Evolutionary conservation across 2,888 invertebrate species (phyloP), one percentile per base, ranked within the genome.

Genomic region (Timema cristinae): DNA sequence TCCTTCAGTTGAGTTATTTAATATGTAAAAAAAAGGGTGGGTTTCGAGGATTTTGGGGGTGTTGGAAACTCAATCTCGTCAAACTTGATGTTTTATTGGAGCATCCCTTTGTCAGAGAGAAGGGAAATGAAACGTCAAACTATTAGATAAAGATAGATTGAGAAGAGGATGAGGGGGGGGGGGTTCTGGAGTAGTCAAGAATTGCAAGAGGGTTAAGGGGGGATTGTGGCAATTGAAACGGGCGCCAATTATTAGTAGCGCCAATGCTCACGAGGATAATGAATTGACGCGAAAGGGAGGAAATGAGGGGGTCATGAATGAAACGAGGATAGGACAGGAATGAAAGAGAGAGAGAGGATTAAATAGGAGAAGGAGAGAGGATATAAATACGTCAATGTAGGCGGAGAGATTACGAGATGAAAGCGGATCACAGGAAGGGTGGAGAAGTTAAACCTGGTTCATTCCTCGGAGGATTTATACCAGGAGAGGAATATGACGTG

Each of bases 291-390:
- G n/a, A n/a, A 54, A 54, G 2, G n/a, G n/a, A n/a, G n/a, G n/a
- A n/a, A 54, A 54, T 11, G n/a, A 54, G 54, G 1, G n/a, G 1
- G n/a, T 13, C 13, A 54, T 13, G 54, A 54, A 54, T 11, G n/a
- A 54, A n/a, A 54, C 11, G 54, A 54, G n/a, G 54, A 54, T 13
- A n/a, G n/a, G n/a, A n/a, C 11, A 54, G 54, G 1, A 54, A n/a
- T 13, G n/a, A n/a, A 54, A 54, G 54, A 54, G n/a, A n/a, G n/a
- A 54, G 54, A 54, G n/a, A n/a, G n/a, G 4, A n/a, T 13, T 13
- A n/a, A 54, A 54, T 1, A 54, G n/a, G 54, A 54, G n/a, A n/a
- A 54, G n/a, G 54, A 54, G n/a, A n/a, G n/a, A 54, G 54, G n/a
- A 54, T 11, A 54, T 13, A n/a, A 54, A 54, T 11, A 54, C 11